These are phyloP conservation scores for Hydropsyche tenuis DNA, from an alignment of 1,140 invertebrate genomes.

Conservation along the genomic window DNA sequence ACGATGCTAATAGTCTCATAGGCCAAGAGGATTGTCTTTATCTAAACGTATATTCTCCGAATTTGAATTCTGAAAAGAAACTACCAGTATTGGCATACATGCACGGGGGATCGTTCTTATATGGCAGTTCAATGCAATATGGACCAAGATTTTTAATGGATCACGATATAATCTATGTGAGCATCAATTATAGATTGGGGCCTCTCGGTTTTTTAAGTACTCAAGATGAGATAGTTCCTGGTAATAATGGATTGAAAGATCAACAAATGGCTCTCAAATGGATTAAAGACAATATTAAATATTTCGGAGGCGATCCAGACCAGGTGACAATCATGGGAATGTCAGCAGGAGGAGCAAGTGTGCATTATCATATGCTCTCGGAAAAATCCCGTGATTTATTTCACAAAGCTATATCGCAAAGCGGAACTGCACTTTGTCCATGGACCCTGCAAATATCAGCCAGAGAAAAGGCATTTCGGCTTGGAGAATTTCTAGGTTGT, in stretches of 20 bases:
- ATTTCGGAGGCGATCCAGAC: conserved; percentile 67
- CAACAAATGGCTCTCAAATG: conserved; percentile 69
- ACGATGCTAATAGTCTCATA: conserved; percentile 38
- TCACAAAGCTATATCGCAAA: conserved; percentile 76
- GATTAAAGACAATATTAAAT: conserved; percentile 66
- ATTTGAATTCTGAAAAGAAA: conserved; percentile 52
- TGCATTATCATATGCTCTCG: conserved; percentile 71
- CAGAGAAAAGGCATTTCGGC: conserved; percentile 69
- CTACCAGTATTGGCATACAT: conserved; percentile 66
- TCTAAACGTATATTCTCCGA: conserved; percentile 59
- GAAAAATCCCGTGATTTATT: conserved; percentile 58
- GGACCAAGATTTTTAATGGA: conserved; percentile 66
- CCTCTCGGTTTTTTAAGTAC: conserved; percentile 68
- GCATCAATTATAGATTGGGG: conserved; percentile 69
- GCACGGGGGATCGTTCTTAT: conserved; percentile 67
- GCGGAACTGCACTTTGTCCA: conserved; percentile 74
- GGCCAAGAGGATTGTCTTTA: conserved; percentile 65
- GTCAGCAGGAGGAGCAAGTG: conserved; percentile 66
- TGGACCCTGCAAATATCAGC: conserved; percentile 75
- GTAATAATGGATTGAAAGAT: conserved; percentile 72
- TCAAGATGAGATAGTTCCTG: conserved; percentile 63
- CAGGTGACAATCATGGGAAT: conserved; percentile 64
- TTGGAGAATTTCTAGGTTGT: conserved; percentile 75
- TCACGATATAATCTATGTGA: conserved; percentile 66
- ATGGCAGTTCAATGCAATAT: conserved; percentile 61